Evolutionary conservation across 2,113 vertebrate genomes (phyloP).

Genomic region (Centropus unirufus): DNA sequence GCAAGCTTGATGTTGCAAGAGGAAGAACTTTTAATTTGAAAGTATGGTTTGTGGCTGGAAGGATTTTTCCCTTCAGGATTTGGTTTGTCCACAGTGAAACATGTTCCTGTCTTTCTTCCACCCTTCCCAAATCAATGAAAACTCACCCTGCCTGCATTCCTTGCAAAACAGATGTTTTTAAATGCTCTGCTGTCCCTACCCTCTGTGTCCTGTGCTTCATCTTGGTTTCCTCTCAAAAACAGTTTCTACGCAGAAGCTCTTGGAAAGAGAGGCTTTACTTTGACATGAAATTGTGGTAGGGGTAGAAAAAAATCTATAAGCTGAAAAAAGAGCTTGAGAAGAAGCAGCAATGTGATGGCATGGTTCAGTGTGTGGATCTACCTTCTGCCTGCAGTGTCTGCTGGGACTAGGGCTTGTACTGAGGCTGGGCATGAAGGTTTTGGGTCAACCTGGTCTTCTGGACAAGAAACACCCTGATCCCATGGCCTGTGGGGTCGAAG

Average conservation of each 20-base stretch:
- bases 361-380: accelerated
- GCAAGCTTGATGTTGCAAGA: accelerated
- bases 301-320: not conserved
- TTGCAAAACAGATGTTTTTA: not conserved
- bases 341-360: not conserved
- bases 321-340: not conserved
- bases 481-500: accelerated
- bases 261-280: not conserved
- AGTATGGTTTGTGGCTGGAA: not conserved
- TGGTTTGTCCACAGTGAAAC: not conserved
- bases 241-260: not conserved
- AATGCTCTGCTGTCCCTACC: not conserved
- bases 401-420: not conserved
- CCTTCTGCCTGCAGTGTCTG: not conserved
- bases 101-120: not conserved
- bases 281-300: not conserved
- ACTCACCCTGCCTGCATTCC: accelerated
- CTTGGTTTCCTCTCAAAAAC: not conserved
- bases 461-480: not conserved
- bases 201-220: not conserved
- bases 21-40: not conserved
- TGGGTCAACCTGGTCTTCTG: not conserved
- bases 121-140: not conserved
- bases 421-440: not conserved
- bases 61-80: not conserved